Conservation (phyloP, 1,140 invertebrate genomes). For the Rhysida immarginata region DNA sequence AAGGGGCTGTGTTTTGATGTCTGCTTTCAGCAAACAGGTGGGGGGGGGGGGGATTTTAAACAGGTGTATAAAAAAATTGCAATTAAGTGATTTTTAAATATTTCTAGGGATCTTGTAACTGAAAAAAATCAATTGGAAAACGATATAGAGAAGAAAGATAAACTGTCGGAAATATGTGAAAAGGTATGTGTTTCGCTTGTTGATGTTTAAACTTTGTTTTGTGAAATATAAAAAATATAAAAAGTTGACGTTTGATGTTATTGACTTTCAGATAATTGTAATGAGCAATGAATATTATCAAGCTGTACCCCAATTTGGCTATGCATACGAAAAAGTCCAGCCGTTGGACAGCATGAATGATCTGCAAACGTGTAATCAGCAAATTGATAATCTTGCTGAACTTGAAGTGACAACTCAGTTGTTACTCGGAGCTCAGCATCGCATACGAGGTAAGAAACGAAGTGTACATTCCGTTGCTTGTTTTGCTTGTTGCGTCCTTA, state of each 20-base stretch:
- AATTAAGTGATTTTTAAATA: no score
- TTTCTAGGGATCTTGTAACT: conserved; percentile 9
- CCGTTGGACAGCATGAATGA: conserved; percentile 25
- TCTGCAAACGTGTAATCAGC: conserved; percentile 23
- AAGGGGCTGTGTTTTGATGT: no score
- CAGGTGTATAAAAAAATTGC: no score
- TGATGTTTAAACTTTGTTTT: not conserved
- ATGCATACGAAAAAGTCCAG: conserved; percentile 27
- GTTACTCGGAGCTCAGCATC: conserved; percentile 28
- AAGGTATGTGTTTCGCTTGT: conserved; percentile 4
- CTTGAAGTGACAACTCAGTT: conserved; percentile 29
- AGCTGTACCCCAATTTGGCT: conserved; percentile 31
- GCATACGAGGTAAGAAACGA: conserved; percentile 21
- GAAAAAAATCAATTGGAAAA: conserved; percentile 17
- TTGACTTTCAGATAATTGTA: conserved; percentile 26
- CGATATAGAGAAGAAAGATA: conserved; percentile 11
- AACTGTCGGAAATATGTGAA: conserved; percentile 7
- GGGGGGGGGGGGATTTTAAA: no score
- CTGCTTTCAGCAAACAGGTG: no score
- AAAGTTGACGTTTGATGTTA: no score
- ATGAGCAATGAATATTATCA: conserved; percentile 35
- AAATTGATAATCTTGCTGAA: conserved; percentile 28
- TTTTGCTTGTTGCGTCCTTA: no score
- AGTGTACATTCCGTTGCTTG: no score
- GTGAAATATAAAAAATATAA: no score